Base-by-base conservation (phyloP, 2,888 invertebrate genomes). In the Leptinotarsa rubiginosa region DNA sequence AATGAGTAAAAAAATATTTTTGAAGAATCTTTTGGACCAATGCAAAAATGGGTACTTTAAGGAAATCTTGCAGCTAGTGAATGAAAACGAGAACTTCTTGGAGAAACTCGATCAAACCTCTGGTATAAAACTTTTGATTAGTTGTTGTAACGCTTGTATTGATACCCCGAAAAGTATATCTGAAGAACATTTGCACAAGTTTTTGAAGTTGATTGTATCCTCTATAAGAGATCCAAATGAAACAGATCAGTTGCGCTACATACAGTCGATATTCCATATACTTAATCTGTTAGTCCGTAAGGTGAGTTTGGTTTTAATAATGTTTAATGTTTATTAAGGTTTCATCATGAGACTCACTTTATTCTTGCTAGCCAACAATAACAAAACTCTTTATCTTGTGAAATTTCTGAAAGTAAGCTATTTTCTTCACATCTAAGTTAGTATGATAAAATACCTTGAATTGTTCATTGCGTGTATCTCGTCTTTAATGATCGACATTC, bases 191-290 rank as follows among this genome's bases (percentile, higher is more conserved):
- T 66, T 77, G 47, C 64, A 56, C 25, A 69, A 52, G 31, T 49
- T 77, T 15, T 54, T 77, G 52, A 50, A 70, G n/a, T 64, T 31
- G 49, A 25, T 77, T 12, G 62, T 64, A 18, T 62, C 72, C 18
- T 52, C 10, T 56, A 52, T 77, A 47, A 70, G 20, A 50, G 41
- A 74, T 70, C 70, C 75, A 62, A 73, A 64, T 47, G 78, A 78
- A 75, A 18, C 64, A 18, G 70, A 73, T 10, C 50, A 70, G 47
- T 52, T 75, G 12, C 73, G 70, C 56, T 78, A 76, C 49, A 31
- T 78, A 15, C 73, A 73, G 50, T 75, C 74, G 15, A 25, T 78
- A 15, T 75, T 68, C 65, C 70, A 75, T 52, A 70, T 78, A 64
- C 47, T 76, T 7, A 76, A 78, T 22, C 66, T 71, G 49, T 72